These are phyloP conservation scores for Hafferia zeledoni DNA, from an alignment of 2,797 vertebrate species.

Conservation along the genomic window DNA sequence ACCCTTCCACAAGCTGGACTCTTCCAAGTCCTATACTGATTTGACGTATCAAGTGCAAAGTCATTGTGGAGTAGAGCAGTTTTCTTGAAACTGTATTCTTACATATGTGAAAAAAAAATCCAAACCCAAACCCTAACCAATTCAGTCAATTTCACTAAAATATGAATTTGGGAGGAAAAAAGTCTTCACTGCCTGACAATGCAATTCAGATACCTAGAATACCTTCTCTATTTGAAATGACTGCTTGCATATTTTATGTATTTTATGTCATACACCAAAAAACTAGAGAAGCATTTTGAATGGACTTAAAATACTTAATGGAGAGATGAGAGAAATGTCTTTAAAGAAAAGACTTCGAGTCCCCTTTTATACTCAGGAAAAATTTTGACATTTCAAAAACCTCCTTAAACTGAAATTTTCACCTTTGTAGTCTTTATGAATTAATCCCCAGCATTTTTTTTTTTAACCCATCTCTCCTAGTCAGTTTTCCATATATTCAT, in stretches of 20 bases:
- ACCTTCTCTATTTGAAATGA: neutral
- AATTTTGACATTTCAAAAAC: neutral
- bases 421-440: neutral
- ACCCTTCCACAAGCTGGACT: neutral
- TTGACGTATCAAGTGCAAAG: neutral
- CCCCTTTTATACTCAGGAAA: neutral
- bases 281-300: neutral
- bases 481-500: neutral
- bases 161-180: neutral
- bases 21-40: neutral
- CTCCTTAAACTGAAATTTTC: neutral
- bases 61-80: neutral
- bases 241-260: neutral
- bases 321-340: neutral
- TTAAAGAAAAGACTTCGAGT: neutral
- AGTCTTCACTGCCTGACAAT: fast-evolving
- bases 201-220: neutral
- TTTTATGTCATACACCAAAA: neutral
- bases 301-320: neutral
- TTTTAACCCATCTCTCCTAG: neutral
- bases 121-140: fast-evolving
- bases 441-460: neutral
- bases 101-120: neutral
- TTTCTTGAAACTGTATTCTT: neutral
- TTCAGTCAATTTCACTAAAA: neutral